Evolutionary conservation across 2,113 vertebrate species (phyloP).

Genomic region (Leptocoma aspasia): DNA sequence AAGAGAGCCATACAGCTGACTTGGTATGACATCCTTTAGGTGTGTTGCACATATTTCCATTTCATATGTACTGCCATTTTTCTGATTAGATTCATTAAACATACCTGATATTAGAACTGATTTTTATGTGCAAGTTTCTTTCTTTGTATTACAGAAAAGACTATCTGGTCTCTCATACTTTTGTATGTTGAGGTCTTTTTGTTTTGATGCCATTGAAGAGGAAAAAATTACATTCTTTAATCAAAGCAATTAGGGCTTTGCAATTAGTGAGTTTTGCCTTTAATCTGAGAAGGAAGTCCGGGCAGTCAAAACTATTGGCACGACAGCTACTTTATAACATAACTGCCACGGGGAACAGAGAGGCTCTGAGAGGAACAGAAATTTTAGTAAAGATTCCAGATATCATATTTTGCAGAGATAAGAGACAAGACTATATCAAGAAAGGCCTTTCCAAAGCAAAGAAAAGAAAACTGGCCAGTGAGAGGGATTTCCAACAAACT

Average conservation of each 20-base stretch:
- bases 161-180: neutral
- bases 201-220: neutral
- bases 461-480: neutral
- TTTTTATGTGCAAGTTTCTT: neutral
- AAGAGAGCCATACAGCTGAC: neutral
- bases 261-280: neutral
- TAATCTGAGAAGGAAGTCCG: neutral
- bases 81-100: neutral
- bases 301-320: neutral
- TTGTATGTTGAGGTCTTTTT: neutral
- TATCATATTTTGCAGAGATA: neutral
- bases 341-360: neutral
- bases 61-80: neutral
- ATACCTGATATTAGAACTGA: neutral
- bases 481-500: neutral
- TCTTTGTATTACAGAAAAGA: neutral
- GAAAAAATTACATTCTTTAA: neutral
- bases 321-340: neutral
- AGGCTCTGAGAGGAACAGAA: neutral
- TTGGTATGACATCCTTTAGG: neutral
- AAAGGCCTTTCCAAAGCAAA: neutral
- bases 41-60: fast-evolving
- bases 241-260: neutral
- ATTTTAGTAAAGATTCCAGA: neutral
- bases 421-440: neutral